Percentiles rank a stretch among this genome's conserved stretches.
phyloP scores from a whole-genome alignment of 1,140 invertebrate species.

The Caenorhabditis elegans region WBcel235 BX284603.4:574001-574500 shows the following conservation, averaged over 20 bases:
- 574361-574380: too few relatives aligned
- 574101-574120: slow-evolving; percentile 15
- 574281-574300: neutral
- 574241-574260: too few relatives aligned
- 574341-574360: too few relatives aligned
- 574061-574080: slow-evolving; percentile 29
- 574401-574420: too few relatives aligned
- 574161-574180: neutral
- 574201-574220: neutral
- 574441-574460: too few relatives aligned
- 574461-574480: too few relatives aligned
- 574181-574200: neutral
- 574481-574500: too few relatives aligned
- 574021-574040: slow-evolving; percentile 21
- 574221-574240: too few relatives aligned
- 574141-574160: slow-evolving; percentile 12
- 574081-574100: slow-evolving; percentile 28
- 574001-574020: neutral
- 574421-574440: too few relatives aligned
- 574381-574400: too few relatives aligned
- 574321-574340: neutral
- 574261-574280: too few relatives aligned
- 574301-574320: neutral
- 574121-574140: neutral
- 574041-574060: slow-evolving; percentile 30